Evolutionary conservation across 2,113 vertebrate genomes (phyloP).

Genomic region (Mustelus asterias): DNA sequence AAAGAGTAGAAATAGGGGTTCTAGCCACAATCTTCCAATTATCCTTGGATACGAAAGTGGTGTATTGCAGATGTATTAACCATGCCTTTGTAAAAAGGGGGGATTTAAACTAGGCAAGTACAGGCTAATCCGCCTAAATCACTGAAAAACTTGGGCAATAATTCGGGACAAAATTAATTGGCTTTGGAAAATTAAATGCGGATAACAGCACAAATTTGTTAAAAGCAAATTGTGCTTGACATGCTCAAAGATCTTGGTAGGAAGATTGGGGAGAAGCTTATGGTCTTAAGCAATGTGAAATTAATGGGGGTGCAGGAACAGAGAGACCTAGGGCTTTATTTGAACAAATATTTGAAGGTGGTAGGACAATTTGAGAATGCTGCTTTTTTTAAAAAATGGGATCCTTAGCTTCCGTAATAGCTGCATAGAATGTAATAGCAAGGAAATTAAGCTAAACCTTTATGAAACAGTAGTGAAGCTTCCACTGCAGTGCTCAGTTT

Average conservation of each 20-base stretch:
- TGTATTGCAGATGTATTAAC: not conserved
- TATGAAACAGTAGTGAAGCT: not conserved
- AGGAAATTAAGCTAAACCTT: not conserved
- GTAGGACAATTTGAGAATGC: not conserved
- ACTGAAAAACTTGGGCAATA: not conserved
- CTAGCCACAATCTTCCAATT: not conserved
- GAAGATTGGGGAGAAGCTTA: not conserved
- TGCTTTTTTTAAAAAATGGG: not conserved
- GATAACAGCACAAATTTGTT: not conserved
- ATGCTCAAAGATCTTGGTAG: not conserved
- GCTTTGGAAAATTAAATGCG: not conserved
- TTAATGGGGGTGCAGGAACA: too few relatives aligned
- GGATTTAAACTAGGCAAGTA: not conserved
- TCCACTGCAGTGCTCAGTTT: not conserved
- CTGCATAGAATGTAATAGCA: not conserved
- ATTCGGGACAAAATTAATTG: not conserved
- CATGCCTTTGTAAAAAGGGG: not conserved
- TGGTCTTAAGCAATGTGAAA: not conserved
- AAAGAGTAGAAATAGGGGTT: not conserved
- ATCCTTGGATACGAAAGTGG: not conserved
- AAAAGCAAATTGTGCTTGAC: not conserved
- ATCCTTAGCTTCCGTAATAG: not conserved
- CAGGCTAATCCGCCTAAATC: not conserved
- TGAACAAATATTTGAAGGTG: not conserved
- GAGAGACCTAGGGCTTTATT: too few relatives aligned